Conservation (phyloP, 2,113 vertebrate species). For the Telmatochromis sp. region DNA sequence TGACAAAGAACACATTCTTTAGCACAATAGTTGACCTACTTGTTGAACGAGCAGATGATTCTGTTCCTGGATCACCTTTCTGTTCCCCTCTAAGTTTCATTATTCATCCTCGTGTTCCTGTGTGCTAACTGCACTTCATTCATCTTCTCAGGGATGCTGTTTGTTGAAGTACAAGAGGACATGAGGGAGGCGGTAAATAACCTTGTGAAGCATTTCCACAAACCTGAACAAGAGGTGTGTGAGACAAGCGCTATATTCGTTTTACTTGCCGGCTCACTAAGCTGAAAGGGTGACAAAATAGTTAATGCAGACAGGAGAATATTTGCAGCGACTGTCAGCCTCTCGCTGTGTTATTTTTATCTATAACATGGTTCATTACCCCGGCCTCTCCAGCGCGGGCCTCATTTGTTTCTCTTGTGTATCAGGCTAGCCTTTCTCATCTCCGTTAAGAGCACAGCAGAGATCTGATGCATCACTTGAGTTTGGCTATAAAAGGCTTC, state of each 20-base stretch:
- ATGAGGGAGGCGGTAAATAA: slow-evolving; percentile 94
- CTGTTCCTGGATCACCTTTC: slow-evolving; percentile 19
- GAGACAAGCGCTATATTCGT: not conserved
- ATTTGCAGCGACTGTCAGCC: not conserved
- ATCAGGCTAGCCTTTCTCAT: not conserved
- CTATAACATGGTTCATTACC: not conserved
- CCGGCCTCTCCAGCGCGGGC: not conserved
- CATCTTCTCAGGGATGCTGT: slow-evolving; percentile 75
- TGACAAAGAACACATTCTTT: slow-evolving; percentile 33
- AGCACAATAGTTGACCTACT: slow-evolving; percentile 52
- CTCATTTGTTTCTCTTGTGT: not conserved
- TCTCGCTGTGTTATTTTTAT: not conserved
- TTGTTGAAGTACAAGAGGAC: slow-evolving; percentile 91
- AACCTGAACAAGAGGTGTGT: slow-evolving; percentile 94
- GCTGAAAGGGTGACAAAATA: not conserved
- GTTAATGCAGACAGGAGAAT: not conserved
- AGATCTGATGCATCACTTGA: not conserved
- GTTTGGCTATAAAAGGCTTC: not conserved
- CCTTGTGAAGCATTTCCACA: slow-evolving; percentile 97
- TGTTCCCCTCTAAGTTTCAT: not conserved
- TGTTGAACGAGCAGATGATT: not conserved
- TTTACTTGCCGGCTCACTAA: not conserved
- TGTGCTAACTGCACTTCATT: slow-evolving; percentile 46
- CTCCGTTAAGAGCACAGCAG: not conserved
- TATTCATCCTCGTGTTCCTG: not conserved